Evolutionary conservation across 2,888 invertebrate genomes (phyloP), one percentile per base, ranked within the genome.

Genomic region (Zaprionus bogoriensis): DNA sequence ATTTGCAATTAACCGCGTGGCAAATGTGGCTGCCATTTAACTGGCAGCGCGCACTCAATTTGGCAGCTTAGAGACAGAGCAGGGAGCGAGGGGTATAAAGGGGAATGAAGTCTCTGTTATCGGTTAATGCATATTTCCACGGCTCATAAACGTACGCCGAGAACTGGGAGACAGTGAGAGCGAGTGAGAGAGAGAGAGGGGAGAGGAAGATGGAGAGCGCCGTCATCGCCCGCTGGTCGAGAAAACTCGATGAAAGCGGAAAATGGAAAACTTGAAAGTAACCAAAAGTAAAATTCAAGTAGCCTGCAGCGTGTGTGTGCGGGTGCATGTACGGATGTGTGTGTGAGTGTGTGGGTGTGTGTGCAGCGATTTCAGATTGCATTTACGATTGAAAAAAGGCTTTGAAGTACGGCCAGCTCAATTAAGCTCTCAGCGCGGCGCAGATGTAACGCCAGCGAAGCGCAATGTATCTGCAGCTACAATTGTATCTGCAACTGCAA

Each of bases 121-220:
- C 78, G 70, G 68, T 78, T 78, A 84, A 86, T 87, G 82, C 65
- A 75, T 68, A 66, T 81, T 81, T 85, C 87, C 68, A 67, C 84
- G 85, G 84, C 82, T 78, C 85, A 66, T 82, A 86, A 87, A 70
- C 63, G 82, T 58, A 38, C 39, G 3, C 41, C 28, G 20, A 42
- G 5, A n/a, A n/a, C n/a, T n/a, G n/a, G n/a, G n/a, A n/a, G n/a
- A n/a, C n/a, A n/a, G n/a, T n/a, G n/a, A n/a, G n/a, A n/a, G n/a
- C n/a, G n/a, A n/a, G n/a, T n/a, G n/a, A n/a, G n/a, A n/a, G 12
- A 17, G 32, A n/a, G 32, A 28, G n/a, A 10, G 12, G 12, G 36
- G 4, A 17, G 6, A 9, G 3, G 9, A 5, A 30, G 6, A 0
- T n/a, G 19, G 17, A 12, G n/a, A 7, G 7, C 14, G 44, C 12